These are phyloP conservation scores for Lamprotornis superbus DNA, from an alignment of 2,113 vertebrate genomes.

Conservation along the genomic window DNA sequence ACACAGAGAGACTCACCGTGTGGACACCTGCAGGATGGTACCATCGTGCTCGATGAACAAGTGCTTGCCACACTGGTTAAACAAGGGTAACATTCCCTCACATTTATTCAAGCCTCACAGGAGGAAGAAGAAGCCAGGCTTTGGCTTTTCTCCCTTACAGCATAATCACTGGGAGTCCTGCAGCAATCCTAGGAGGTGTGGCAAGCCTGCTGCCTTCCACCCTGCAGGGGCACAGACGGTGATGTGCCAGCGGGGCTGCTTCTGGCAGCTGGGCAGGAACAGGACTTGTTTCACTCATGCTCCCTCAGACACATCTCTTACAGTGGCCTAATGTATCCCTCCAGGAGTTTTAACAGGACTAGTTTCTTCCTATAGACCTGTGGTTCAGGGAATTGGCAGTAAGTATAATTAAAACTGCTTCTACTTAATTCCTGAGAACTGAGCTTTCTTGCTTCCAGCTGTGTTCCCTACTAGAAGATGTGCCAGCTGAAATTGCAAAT, in stretches of 20 bases:
- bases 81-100: neutral
- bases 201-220: rapidly evolving
- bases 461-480: neutral
- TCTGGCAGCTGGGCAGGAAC: neutral
- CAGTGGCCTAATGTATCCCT: neutral
- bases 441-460: neutral
- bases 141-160: neutral
- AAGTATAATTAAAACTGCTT: neutral
- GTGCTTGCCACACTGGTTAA: neutral
- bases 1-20: rapidly evolving
- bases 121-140: neutral
- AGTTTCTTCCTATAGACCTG: neutral
- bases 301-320: neutral
- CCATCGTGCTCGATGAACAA: rapidly evolving
- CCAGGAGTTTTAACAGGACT: neutral
- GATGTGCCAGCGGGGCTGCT: rapidly evolving
- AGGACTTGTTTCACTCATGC: neutral
- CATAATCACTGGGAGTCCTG: neutral
- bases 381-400: neutral
- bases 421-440: neutral
- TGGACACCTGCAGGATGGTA: neutral
- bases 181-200: neutral
- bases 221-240: rapidly evolving
- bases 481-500: neutral
- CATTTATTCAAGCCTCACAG: neutral